phyloP scores from a whole-genome alignment of 2,888 invertebrate species.

The Holacanthella duospinosa region DNA sequence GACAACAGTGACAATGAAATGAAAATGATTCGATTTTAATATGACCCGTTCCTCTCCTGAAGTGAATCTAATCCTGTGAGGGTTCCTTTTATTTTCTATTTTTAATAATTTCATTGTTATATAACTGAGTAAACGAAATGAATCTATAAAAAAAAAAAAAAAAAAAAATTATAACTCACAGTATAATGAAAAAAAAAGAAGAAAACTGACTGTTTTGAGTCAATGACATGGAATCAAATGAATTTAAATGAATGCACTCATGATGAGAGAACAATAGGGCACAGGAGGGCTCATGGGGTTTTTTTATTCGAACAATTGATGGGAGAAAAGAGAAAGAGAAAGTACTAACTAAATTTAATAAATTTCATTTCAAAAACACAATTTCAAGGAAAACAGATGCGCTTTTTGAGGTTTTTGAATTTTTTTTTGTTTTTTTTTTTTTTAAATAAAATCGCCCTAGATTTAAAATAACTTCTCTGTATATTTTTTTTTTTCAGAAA shows the following conservation, averaged over 20 bases:
- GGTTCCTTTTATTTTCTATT: background rate
- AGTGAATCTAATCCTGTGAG: conserved; percentile 8
- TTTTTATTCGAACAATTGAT: background rate
- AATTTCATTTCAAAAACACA: background rate
- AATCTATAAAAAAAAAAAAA: background rate
- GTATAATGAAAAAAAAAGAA: background rate
- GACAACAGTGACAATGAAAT: background rate
- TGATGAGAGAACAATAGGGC: background rate
- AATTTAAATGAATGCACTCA: background rate
- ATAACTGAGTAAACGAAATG: background rate
- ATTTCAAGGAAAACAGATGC: background rate
- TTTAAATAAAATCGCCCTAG: background rate
- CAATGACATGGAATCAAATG: background rate
- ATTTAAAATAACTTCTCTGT: background rate
- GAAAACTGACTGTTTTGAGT: background rate
- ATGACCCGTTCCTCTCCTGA: conserved; percentile 5
- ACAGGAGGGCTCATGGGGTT: background rate
- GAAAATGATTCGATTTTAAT: conserved; percentile 8
- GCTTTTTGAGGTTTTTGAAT: background rate
- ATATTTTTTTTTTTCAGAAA: too few species aligned
- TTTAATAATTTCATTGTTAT: background rate
- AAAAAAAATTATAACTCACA: too few species aligned
- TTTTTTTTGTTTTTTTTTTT: background rate
- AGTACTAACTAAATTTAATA: background rate
- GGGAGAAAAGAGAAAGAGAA: background rate